phyloP scores from a whole-genome alignment of 2,113 vertebrate genomes.

The Callorhinus ursinus region DNA sequence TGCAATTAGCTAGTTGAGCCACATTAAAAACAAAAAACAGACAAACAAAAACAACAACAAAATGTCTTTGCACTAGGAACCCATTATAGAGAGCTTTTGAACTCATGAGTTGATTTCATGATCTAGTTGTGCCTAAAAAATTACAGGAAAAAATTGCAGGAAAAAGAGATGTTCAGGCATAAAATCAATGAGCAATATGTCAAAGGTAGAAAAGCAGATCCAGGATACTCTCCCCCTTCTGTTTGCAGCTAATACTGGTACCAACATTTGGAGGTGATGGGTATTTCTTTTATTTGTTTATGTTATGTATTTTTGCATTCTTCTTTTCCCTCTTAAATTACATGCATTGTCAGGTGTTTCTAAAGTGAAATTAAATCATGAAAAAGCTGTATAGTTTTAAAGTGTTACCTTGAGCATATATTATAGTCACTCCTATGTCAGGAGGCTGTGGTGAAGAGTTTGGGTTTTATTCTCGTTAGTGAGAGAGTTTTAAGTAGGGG shows the following conservation, averaged over 20 bases:
- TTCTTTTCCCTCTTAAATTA: not conserved
- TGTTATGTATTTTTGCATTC: not conserved
- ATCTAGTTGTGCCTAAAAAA: not conserved
- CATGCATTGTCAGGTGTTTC: not conserved
- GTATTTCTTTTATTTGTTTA: conserved; percentile 20
- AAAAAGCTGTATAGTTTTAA: not conserved
- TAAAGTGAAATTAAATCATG: not conserved
- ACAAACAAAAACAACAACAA: not conserved
- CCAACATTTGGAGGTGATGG: not conserved
- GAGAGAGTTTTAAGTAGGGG: not conserved
- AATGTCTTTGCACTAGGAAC: not conserved
- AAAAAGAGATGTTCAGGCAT: not conserved
- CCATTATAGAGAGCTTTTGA: not conserved
- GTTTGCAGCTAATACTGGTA: not conserved
- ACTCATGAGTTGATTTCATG: not conserved
- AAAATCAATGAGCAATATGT: not conserved
- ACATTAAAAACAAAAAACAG: not conserved
- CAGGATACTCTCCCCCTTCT: not conserved
- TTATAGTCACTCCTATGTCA: not conserved
- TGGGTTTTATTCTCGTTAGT: not conserved
- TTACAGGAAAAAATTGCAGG: not conserved
- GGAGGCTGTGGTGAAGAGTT: not conserved
- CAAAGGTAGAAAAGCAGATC: not conserved
- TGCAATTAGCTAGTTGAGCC: not conserved
- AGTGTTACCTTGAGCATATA: not conserved